Conservation (phyloP, 92 coral and sea anemone species). For the Porites divaricata region DNA sequence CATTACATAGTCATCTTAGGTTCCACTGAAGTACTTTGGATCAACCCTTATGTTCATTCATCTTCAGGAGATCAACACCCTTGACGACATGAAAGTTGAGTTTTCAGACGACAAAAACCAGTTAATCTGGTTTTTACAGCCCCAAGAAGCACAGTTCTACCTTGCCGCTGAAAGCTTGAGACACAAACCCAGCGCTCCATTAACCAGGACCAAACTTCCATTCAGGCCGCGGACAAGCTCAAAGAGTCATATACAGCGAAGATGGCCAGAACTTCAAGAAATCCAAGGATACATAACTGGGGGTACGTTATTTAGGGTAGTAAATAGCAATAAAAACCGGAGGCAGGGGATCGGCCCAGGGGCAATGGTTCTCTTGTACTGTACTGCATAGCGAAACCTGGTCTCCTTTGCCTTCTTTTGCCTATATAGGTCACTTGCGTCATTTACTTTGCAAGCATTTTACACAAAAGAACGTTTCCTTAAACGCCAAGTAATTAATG, state of each 20-base stretch:
- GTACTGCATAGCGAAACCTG: too few relatives aligned
- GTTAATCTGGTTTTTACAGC: conserved; percentile 83
- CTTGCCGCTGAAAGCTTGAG: conserved; percentile 68
- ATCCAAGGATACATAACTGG: conserved; percentile 19
- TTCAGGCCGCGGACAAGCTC: conserved; percentile 57
- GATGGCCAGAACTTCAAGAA: conserved; percentile 27
- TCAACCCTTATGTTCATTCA: not conserved
- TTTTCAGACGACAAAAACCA: conserved; percentile 67
- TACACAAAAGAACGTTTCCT: too few relatives aligned
- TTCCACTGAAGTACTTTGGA: too few relatives aligned
- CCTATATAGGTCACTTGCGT: too few relatives aligned
- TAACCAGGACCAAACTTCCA: conserved; percentile 59
- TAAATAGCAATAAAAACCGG: too few relatives aligned
- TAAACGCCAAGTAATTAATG: too few relatives aligned
- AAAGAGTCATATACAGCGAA: not conserved
- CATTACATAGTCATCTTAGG: too few relatives aligned
- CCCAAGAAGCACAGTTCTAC: conserved; percentile 81
- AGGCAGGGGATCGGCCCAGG: too few relatives aligned
- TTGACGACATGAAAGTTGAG: conserved; percentile 56
- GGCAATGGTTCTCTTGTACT: too few relatives aligned
- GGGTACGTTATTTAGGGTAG: not conserved
- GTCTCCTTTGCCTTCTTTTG: too few relatives aligned
- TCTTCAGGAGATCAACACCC: conserved; percentile 70
- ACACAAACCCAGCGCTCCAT: conserved; percentile 56
- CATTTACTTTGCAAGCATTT: too few relatives aligned